Base-by-base conservation (phyloP, 1,140 invertebrate species). In the Plutomurus gul region DNA sequence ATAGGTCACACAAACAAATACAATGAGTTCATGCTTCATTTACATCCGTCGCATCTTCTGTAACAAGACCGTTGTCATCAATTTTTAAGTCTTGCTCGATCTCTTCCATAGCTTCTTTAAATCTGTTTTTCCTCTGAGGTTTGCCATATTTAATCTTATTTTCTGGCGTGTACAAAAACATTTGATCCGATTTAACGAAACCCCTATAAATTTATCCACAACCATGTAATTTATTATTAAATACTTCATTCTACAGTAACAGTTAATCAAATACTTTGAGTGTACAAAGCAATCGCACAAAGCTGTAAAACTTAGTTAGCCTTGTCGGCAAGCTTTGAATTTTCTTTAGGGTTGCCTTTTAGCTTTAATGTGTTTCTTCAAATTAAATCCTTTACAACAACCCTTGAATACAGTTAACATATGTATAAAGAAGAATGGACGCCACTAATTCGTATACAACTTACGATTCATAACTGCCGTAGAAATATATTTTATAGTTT, bases 401-500 rank as follows among this genome's bases (percentile, higher is more conserved):
- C n/a, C n/a, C n/a, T n/a, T n/a, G n/a, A n/a, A n/a, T n/a, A n/a
- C n/a, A n/a, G n/a, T n/a, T n/a, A n/a, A n/a, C n/a, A n/a, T n/a
- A n/a, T n/a, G n/a, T n/a, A n/a, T n/a, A n/a, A n/a, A n/a, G n/a
- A n/a, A n/a, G n/a, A n/a, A n/a, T n/a, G n/a, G n/a, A n/a, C n/a
- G n/a, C n/a, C n/a, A n/a, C n/a, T n/a, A n/a, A n/a, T n/a, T n/a
- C n/a, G 13, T 3, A 27, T 4, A 22, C 4, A 22, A 91, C 93
- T 93, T 90, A 96, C 92, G 92, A 95, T 90, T 98, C 96, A 84
- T 93, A 92, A 16, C 96, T 98, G 6, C 96, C 96, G 89, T 95
- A 98, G 87, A 98, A 98, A 86, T 93, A 93, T 77, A 98, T 94
- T 87, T 92, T 93, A 86, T 94, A 97, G 87, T 93, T 95, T 85